Conservation (phyloP, 64 coral and sea anemone species). For the Stichodactyla mertensii region DNA sequence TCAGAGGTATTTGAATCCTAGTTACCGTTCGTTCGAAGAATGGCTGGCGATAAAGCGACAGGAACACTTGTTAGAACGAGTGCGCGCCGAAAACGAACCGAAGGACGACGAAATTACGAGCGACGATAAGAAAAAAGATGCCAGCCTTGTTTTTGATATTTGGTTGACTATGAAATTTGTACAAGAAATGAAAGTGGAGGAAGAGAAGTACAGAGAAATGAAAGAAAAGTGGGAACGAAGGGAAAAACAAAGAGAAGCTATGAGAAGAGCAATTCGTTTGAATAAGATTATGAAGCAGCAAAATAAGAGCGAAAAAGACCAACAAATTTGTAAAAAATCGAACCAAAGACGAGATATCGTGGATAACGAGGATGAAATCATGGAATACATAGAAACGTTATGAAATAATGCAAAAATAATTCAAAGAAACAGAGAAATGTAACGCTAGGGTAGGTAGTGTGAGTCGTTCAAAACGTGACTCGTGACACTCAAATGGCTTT, state of each 20-base stretch:
- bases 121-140: conserved; percentile 64
- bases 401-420: background rate
- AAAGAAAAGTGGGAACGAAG: conserved; percentile 71
- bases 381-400: background rate
- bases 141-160: conserved; percentile 62
- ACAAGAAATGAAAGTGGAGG: conserved; percentile 66
- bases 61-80: conserved; percentile 50
- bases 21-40: conserved; percentile 69
- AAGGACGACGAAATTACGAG: conserved; percentile 38
- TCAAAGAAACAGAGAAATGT: no score
- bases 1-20: conserved; percentile 61
- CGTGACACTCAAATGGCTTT: no score
- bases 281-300: background rate
- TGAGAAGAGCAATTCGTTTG: background rate
- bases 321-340: background rate
- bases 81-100: conserved; percentile 56
- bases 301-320: background rate
- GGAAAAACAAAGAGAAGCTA: conserved; percentile 27
- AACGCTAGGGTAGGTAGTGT: no score
- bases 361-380: background rate
- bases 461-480: no score
- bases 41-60: conserved; percentile 79
- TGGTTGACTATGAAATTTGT: conserved; percentile 81
- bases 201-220: conserved; percentile 74
- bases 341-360: background rate